phyloP scores from a whole-genome alignment of 2,888 invertebrate genomes.

The Lysandra coridon region DNA sequence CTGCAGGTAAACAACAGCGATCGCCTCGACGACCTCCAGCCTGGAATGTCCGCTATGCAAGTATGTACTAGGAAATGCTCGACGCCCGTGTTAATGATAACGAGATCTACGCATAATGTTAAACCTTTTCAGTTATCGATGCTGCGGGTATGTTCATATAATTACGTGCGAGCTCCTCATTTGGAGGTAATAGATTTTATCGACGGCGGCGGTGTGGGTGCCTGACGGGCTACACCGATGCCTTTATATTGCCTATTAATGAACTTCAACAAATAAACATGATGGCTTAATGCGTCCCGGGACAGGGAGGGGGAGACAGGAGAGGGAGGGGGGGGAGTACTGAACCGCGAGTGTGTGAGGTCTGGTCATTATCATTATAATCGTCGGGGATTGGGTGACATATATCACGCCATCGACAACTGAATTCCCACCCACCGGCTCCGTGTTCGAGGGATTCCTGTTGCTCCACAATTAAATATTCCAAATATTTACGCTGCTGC shows the following conservation, averaged over 20 bases:
- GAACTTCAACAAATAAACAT: not conserved
- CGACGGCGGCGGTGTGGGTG: not conserved
- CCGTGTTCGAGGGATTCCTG: not conserved
- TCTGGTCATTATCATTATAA: slow-evolving; percentile 4
- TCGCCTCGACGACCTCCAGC: not conserved
- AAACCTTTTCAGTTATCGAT: not conserved
- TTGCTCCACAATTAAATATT: not conserved
- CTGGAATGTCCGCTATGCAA: slow-evolving; percentile 1
- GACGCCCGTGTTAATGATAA: not conserved
- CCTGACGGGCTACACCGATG: not conserved
- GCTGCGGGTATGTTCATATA: not conserved
- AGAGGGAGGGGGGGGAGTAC: not conserved
- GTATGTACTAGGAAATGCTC: not conserved
- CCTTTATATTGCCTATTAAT: not conserved
- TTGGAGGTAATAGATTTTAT: not conserved
- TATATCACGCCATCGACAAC: not conserved
- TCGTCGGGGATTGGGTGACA: not conserved
- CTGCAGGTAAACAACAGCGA: not conserved
- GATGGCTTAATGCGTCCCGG: not conserved
- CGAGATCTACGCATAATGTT: not conserved
- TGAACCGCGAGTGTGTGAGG: not conserved
- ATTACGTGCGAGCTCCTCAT: not conserved
- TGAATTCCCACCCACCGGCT: not conserved
- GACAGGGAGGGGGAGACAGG: not conserved
- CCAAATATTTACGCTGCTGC: not conserved